phyloP scores from a whole-genome alignment of 1,140 invertebrate genomes.

The Heliconius hermathena region DNA sequence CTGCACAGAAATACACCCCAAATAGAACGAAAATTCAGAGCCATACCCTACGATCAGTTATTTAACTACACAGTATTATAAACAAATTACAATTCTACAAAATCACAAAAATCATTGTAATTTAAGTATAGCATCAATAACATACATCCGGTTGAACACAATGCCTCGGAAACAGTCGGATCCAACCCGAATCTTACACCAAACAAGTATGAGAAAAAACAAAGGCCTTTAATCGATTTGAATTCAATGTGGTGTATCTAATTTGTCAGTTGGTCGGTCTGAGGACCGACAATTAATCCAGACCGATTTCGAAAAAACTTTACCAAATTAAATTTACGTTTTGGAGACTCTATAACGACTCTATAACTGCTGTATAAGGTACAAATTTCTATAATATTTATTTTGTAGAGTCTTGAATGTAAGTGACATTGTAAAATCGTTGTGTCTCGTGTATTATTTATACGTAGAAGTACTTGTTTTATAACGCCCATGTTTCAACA shows the following conservation, averaged over 20 bases:
- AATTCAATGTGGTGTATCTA: conserved; percentile 66
- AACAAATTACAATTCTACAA: neutral
- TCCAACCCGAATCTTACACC: conserved; percentile 37
- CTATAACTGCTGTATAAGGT: conserved; percentile 24
- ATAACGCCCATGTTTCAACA: conserved; percentile 64
- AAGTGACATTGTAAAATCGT: conserved; percentile 50
- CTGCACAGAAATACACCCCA: neutral
- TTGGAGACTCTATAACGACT: neutral
- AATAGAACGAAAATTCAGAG: neutral
- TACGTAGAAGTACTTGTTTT: conserved; percentile 55
- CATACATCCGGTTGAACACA: conserved; percentile 28
- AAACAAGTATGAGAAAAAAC: conserved; percentile 50
- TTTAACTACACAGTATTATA: neutral
- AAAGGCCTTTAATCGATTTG: conserved; percentile 57
- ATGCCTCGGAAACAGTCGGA: conserved; percentile 32
- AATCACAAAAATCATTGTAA: conserved; percentile 1
- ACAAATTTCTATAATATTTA: conserved; percentile 1
- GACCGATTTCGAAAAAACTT: conserved; percentile 57
- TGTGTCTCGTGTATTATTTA: conserved; percentile 57
- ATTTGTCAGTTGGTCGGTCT: conserved; percentile 64
- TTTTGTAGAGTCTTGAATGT: neutral
- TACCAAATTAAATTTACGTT: conserved; percentile 32
- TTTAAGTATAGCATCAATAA: conserved; percentile 19
- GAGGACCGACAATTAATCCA: conserved; percentile 64
- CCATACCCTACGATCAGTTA: neutral